Percentiles rank a stretch among this genome's conserved stretches.
Conservation (phyloP, 2,113 vertebrate species). For the Oxygymnocypris stewartii region DNA sequence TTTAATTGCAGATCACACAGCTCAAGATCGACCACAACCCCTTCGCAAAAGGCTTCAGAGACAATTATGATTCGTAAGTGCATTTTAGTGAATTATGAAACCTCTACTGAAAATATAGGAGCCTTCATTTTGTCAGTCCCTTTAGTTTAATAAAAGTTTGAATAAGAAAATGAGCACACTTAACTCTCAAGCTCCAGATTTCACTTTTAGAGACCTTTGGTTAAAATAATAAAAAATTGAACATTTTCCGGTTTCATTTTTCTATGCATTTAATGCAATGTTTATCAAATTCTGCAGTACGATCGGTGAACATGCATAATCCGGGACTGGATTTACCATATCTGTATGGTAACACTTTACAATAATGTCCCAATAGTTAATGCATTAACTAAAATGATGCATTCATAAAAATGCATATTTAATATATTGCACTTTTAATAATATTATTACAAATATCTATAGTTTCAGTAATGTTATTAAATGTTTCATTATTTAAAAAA, state of each 20-base stretch:
- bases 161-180: no score
- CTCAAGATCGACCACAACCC: slow-evolving; percentile 99
- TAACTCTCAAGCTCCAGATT: no score
- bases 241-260: background rate
- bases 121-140: no score
- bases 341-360: no score
- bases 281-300: background rate
- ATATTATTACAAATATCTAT: no score
- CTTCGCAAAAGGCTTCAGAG: slow-evolving; percentile 98
- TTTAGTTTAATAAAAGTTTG: no score
- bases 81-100: background rate
- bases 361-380: no score
- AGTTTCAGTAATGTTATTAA: background rate
- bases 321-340: background rate
- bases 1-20: slow-evolving; percentile 86
- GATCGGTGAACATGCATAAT: background rate
- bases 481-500: background rate
- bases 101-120: background rate
- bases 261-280: background rate
- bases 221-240: no score
- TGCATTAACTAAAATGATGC: background rate
- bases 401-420: background rate
- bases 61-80: slow-evolving; percentile 99
- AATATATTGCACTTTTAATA: no score
- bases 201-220: no score